Percentiles rank a stretch among this genome's conserved stretches.
Evolutionary conservation across 2,113 vertebrate species (phyloP).

Genomic region (Talpa occidentalis): DNA sequence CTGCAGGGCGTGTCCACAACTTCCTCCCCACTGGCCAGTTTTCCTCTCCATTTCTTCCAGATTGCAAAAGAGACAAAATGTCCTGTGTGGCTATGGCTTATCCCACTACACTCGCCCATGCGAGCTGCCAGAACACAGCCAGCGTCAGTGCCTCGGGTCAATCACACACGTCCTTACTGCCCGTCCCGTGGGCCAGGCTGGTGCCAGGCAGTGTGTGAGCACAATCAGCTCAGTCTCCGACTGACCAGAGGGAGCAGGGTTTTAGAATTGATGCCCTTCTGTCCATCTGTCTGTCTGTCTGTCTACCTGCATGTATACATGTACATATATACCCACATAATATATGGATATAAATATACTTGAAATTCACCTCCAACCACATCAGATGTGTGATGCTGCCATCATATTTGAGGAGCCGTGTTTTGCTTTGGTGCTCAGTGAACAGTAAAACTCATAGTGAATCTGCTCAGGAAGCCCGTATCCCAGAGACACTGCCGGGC

Average conservation of each 20-base stretch:
- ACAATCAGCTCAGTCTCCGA: background rate
- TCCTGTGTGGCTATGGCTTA: background rate
- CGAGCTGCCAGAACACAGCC: too few species aligned
- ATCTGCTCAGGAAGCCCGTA: background rate
- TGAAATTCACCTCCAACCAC: background rate
- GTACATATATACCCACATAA: background rate
- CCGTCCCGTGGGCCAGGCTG: too few species aligned
- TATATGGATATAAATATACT: background rate
- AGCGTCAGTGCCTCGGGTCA: too few species aligned
- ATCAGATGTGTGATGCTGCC: background rate
- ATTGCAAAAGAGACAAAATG: background rate
- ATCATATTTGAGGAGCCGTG: background rate
- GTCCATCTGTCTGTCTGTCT: too few species aligned
- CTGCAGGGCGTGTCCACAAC: too few species aligned
- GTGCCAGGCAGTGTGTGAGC: background rate
- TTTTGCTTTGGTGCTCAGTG: background rate
- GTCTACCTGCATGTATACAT: too few species aligned
- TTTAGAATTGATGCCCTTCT: background rate
- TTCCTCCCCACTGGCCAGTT: background rate
- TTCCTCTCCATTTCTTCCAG: slow-evolving; percentile 32
- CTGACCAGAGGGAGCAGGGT: background rate
- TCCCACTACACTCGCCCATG: too few species aligned
- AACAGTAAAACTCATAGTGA: background rate
- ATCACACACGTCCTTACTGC: too few species aligned
- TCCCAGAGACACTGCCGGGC: background rate